A percentile compares a stretch with the other conserved stretches of the same genome.
Conservation (phyloP, 2,797 vertebrate species). For the Loris lydekkerianus region DNA sequence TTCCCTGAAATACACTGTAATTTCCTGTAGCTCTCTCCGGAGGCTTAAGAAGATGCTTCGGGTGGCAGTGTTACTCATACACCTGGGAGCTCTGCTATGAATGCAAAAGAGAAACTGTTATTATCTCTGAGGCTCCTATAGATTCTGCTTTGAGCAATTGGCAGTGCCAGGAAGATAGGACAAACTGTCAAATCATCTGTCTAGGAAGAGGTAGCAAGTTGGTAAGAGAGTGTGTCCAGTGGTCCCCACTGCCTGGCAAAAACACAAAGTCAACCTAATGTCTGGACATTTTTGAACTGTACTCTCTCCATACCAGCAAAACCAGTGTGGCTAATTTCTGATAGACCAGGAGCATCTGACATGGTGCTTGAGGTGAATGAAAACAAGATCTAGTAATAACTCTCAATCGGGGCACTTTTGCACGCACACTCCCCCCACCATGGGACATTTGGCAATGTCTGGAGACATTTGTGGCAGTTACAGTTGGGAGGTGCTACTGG, state of each 20-base stretch:
- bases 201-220: not conserved
- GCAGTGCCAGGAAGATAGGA: not conserved
- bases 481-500: not conserved
- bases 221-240: not conserved
- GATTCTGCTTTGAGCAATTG: slow-evolving; percentile 50
- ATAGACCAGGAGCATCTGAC: not conserved
- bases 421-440: fast-evolving
- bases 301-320: not conserved
- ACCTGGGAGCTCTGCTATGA: slow-evolving; percentile 61
- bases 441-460: not conserved
- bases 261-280: not conserved
- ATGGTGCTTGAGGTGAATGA: not conserved
- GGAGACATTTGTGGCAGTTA: not conserved
- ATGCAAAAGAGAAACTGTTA: slow-evolving; percentile 50
- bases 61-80: slow-evolving; percentile 65
- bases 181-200: not conserved
- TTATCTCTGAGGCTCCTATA: not conserved
- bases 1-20: slow-evolving; percentile 70
- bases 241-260: not conserved
- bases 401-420: not conserved
- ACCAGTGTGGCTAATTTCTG: not conserved
- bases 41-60: slow-evolving; percentile 44
- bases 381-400: not conserved
- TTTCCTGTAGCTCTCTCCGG: slow-evolving; percentile 75
- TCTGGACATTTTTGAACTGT: not conserved